Conservation (phyloP, 1,140 invertebrate species). For the Formica exsecta region DNA sequence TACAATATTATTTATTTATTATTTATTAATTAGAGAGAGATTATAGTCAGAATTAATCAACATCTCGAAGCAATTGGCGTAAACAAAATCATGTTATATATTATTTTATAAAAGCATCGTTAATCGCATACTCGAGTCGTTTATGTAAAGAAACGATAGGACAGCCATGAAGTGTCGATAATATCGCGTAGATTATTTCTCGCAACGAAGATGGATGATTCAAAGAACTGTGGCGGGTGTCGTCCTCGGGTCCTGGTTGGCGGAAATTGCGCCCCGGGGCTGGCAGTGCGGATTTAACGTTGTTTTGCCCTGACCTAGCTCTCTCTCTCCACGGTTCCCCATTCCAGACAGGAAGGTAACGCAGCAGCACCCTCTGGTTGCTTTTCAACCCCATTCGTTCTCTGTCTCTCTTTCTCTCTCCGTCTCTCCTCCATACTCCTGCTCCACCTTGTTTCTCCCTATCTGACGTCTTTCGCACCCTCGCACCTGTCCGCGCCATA, state of each 20-base stretch:
- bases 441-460: constrained; percentile 14
- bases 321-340: constrained; percentile 59
- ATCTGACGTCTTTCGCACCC: neutral
- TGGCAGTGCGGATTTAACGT: constrained; percentile 75
- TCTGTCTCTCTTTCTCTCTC: neutral
- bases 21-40: neutral
- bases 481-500: neutral
- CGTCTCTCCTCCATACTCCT: constrained; percentile 15
- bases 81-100: neutral
- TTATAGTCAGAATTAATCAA: constrained; percentile 6
- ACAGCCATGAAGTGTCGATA: constrained; percentile 46
- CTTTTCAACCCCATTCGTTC: constrained; percentile 68
- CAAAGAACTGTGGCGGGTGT: constrained; percentile 67
- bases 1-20: neutral
- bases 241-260: constrained; percentile 56
- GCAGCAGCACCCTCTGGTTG: constrained; percentile 66
- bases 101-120: neutral
- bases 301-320: constrained; percentile 79
- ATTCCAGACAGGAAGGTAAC: constrained; percentile 76
- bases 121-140: neutral
- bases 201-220: constrained; percentile 67
- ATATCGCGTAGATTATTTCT: constrained; percentile 63
- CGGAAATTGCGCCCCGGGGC: constrained; percentile 77
- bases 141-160: constrained; percentile 12
- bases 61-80: neutral